Conservation (phyloP, 2,113 vertebrate genomes). For the Notarius quadriscutis region DNA sequence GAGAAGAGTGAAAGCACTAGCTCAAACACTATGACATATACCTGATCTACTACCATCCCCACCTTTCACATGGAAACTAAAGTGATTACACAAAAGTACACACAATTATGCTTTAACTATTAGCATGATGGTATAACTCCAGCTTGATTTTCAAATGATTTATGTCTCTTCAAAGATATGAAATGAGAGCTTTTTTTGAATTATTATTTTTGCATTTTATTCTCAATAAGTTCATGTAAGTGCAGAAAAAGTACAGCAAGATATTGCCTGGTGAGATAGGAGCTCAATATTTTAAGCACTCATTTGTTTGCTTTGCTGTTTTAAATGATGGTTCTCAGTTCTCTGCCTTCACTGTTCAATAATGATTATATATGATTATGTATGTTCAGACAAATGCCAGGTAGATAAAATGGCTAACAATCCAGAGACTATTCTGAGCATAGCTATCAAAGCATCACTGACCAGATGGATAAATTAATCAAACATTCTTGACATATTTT, state of each 20-base stretch:
- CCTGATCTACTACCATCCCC: conserved; percentile 17
- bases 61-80: conserved; percentile 7
- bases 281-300: conserved; percentile 14
- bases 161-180: background rate
- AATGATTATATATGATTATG: background rate
- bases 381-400: background rate
- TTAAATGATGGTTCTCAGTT: background rate
- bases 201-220: background rate
- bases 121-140: background rate
- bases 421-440: background rate
- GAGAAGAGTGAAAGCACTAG: conserved; percentile 25
- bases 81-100: background rate
- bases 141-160: background rate
- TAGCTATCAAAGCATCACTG: background rate
- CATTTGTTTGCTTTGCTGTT: conserved; percentile 13
- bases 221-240: background rate
- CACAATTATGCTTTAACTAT: background rate
- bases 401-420: background rate
- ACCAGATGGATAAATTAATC: conserved; percentile 8
- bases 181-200: background rate
- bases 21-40: conserved; percentile 36
- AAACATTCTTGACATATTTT: background rate
- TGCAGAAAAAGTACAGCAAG: background rate
- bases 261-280: background rate
- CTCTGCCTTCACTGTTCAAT: background rate